Evolutionary conservation across 53 echinoderm and acorn worm species (phyloP).

Genomic region (Antedon mediterranea): DNA sequence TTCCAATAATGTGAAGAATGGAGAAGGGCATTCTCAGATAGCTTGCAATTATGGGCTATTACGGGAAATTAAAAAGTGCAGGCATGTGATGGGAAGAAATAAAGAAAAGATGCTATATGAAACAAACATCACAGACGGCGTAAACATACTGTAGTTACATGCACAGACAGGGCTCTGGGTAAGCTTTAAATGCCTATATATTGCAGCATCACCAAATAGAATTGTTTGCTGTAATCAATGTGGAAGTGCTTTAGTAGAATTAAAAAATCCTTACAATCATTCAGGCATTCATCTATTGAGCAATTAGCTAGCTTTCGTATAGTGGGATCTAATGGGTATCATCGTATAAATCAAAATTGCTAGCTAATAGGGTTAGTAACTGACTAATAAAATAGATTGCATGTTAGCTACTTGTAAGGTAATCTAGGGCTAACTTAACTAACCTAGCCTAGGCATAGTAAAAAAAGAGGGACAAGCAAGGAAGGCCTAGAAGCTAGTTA

Average conservation of each 20-base stretch:
- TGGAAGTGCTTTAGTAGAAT: slow-evolving; percentile 32
- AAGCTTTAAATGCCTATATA: slow-evolving; percentile 25
- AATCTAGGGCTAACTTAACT: no score
- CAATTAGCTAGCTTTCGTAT: not conserved
- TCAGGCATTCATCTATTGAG: slow-evolving; percentile 12
- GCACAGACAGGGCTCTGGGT: slow-evolving; percentile 32
- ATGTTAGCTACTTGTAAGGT: no score
- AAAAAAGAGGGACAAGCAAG: no score
- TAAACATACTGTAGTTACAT: slow-evolving; percentile 20
- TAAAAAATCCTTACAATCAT: slow-evolving; percentile 44
- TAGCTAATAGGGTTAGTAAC: no score
- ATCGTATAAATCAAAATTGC: no score
- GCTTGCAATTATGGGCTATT: slow-evolving; percentile 33
- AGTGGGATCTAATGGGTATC: no score
- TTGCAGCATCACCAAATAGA: slow-evolving; percentile 48
- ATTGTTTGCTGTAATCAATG: slow-evolving; percentile 32
- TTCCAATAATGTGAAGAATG: not conserved
- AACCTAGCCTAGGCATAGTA: no score
- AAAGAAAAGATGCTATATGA: slow-evolving; percentile 27
- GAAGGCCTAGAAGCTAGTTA: no score
- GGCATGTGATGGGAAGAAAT: slow-evolving; percentile 35
- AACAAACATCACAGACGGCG: slow-evolving; percentile 29
- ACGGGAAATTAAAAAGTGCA: slow-evolving; percentile 21
- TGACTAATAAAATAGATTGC: no score
- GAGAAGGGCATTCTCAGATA: slow-evolving; percentile 15